Base-by-base conservation (phyloP, 2,888 invertebrate genomes). In the Phymatocera aterrima region DNA sequence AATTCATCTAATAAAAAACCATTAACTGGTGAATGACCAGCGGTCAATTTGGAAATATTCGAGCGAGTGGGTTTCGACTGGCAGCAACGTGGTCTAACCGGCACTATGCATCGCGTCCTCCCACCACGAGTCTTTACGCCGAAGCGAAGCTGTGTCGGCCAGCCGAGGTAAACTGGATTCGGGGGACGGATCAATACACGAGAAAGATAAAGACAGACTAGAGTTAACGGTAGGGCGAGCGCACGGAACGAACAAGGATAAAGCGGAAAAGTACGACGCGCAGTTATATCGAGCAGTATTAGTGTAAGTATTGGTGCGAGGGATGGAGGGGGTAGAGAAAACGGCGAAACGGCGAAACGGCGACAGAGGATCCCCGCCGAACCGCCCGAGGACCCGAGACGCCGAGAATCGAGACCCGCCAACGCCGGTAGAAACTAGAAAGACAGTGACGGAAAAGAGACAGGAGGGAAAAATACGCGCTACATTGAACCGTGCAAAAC, bases 41-140 rank as follows among this genome's bases (percentile, higher is more conserved):
- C 40, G 75, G 75, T 57, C 75, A 60, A 75, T 57, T 60, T 54
- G 43, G 43, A 75, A 75, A 75, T 57, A 51, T 54, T 75, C 57
- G 40, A 24, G 37, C 75, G 75, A 75, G 40, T 37, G 46, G 6
- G 21, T 75, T 51, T 57, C 75, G 54, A 75, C 75, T 75, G 57
- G 75, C 75, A n/a, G n/a, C n/a, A 75, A 75, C 75, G 75, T 75
- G 75, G 75, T 75, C 75, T 43, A 43, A 75, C 75, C 75, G 75
- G 75, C 75, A 75, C 75, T 54, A 37, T 57, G 75, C 40, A 24
- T 60, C 40, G 43, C 37, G 31, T 37, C 57, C 57, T 12, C 24
- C 57, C 6, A 21, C 57, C 28, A 12, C 34, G 21, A 5, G 28
- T 10, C 43, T 10, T 48, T 8, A 70, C 51, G 51, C 51, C n/a